A percentile compares a stretch with the other conserved stretches of the same genome.
These are phyloP conservation scores for Melieria omissa DNA, from an alignment of 2,888 invertebrate genomes.

Conservation along the genomic window DNA sequence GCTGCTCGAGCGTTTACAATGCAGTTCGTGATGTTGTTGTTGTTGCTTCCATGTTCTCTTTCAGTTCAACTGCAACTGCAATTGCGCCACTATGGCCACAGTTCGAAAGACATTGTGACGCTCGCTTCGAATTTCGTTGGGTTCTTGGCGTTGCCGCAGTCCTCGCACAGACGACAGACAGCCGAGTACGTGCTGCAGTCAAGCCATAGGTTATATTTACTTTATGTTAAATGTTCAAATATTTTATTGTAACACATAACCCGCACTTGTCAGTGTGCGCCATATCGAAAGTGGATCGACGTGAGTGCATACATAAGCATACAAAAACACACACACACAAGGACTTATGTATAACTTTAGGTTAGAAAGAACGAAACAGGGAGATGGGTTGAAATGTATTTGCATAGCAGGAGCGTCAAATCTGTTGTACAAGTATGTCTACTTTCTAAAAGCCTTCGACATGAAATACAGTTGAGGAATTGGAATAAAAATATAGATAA, in stretches of 20 bases:
- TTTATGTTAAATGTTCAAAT: conserved; percentile 61
- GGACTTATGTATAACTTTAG: neutral
- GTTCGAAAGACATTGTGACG: conserved; percentile 41
- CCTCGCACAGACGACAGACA: too few relatives aligned
- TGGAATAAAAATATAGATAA: too few relatives aligned
- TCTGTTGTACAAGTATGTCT: too few relatives aligned
- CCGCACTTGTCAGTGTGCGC: conserved; percentile 4
- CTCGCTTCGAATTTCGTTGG: too few relatives aligned
- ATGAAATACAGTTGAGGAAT: too few relatives aligned
- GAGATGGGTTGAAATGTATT: neutral
- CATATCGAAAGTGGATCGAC: too few relatives aligned
- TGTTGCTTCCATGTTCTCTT: too few relatives aligned
- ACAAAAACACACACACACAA: neutral
- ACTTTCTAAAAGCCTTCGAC: too few relatives aligned
- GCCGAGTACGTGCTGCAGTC: conserved; percentile 40
- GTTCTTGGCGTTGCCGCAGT: too few relatives aligned
- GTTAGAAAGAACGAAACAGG: neutral
- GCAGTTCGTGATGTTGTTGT: too few relatives aligned
- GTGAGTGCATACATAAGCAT: conserved; percentile 1
- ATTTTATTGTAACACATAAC: conserved; percentile 55
- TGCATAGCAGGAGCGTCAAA: neutral
- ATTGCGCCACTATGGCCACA: conserved; percentile 53
- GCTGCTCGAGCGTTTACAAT: too few relatives aligned
- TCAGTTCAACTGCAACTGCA: neutral
- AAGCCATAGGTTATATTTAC: conserved; percentile 62